phyloP scores from a whole-genome alignment of 2,797 vertebrate genomes.

The Hephaestus fuliginosus region DNA sequence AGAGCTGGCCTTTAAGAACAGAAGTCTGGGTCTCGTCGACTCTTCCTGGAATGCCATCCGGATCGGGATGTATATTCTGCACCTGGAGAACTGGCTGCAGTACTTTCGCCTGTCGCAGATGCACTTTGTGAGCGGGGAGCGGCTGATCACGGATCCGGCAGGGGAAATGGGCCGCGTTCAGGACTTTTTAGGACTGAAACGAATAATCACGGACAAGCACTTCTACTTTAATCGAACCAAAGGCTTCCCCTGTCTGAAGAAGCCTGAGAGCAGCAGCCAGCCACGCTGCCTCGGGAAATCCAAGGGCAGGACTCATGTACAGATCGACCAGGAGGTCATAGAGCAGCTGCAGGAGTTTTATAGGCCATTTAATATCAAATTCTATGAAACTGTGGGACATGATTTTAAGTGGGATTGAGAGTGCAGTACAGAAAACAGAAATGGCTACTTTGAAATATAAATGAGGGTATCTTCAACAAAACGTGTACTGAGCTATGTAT shows the following conservation, averaged over 20 bases:
- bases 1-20: slow-evolving; percentile 94
- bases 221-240: slow-evolving; percentile 99
- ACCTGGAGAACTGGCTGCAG: slow-evolving; percentile 95
- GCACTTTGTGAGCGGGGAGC: slow-evolving; percentile 96
- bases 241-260: slow-evolving; percentile 97
- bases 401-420: slow-evolving; percentile 97
- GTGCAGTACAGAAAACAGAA: slow-evolving; percentile 10
- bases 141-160: slow-evolving; percentile 94
- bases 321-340: slow-evolving; percentile 95
- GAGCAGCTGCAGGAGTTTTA: slow-evolving; percentile 98
- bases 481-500: slow-evolving; percentile 34
- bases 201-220: slow-evolving; percentile 96
- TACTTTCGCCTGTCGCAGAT: slow-evolving; percentile 96
- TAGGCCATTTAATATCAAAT: slow-evolving; percentile 95
- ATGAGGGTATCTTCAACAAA: slow-evolving; percentile 25
- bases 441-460: slow-evolving; percentile 42
- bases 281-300: slow-evolving; percentile 97
- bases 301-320: slow-evolving; percentile 96
- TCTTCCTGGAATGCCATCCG: slow-evolving; percentile 96
- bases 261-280: slow-evolving; percentile 90
- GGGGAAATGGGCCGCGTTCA: slow-evolving; percentile 96
- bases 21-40: slow-evolving; percentile 91
- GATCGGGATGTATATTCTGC: slow-evolving; percentile 95
- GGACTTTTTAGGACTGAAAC: slow-evolving; percentile 95
- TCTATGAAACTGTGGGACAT: slow-evolving; percentile 97